Evolutionary conservation across 2,888 invertebrate genomes (phyloP).

Genomic region (Cheilosia vulpina): DNA sequence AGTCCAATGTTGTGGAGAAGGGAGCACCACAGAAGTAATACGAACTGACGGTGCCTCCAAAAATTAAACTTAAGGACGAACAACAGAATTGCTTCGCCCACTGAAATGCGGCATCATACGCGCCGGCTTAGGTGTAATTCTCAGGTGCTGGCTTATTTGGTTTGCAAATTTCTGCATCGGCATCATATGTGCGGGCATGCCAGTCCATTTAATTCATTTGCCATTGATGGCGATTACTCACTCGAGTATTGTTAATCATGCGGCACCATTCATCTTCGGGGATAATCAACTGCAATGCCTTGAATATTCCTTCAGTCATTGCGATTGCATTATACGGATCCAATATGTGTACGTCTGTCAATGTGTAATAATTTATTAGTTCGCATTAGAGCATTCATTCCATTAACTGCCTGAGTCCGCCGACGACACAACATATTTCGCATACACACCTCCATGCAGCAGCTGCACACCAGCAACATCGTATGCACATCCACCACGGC

Average conservation of each 20-base stretch:
- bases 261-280: conserved; percentile 54
- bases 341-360: not conserved
- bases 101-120: not conserved
- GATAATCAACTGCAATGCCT: conserved; percentile 49
- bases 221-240: conserved; percentile 64
- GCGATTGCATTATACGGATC: not conserved
- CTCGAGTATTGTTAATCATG: conserved; percentile 54
- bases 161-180: conserved; percentile 42
- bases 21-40: no score
- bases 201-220: conserved; percentile 57
- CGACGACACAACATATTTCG: not conserved
- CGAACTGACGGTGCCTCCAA: no score
- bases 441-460: not conserved
- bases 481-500: conserved; percentile 1
- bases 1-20: no score
- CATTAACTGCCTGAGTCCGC: conserved; percentile 41
- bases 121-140: not conserved
- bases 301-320: not conserved
- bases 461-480: not conserved
- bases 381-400: conserved; percentile 52
- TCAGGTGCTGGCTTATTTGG: conserved; percentile 49
- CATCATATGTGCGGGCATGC: conserved; percentile 27
- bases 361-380: conserved; percentile 55
- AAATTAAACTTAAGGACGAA: not conserved
- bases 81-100: not conserved